Evolutionary conservation across 2,113 vertebrate species (phyloP).

Genomic region (Alligator sinensis): DNA sequence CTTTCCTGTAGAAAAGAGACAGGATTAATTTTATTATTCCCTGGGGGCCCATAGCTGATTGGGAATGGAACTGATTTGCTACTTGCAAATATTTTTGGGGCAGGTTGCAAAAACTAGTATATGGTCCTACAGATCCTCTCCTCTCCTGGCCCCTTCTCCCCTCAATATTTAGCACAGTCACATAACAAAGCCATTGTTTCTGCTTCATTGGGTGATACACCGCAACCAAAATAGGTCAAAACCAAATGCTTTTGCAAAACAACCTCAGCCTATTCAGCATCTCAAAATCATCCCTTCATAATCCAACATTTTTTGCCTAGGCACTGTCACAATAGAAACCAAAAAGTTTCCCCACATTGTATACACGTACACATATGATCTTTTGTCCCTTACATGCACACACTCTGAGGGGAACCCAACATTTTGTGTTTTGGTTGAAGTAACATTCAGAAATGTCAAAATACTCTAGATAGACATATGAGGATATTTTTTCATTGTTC

Average conservation of each 20-base stretch:
- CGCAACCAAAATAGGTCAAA: background rate
- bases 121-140: background rate
- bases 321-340: slow-evolving; percentile 2
- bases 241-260: background rate
- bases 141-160: background rate
- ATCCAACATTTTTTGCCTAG: background rate
- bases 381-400: background rate
- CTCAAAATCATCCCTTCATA: slow-evolving; percentile 5
- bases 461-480: background rate
- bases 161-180: slow-evolving; percentile 34
- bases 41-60: background rate
- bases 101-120: slow-evolving; percentile 2
- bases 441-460: background rate
- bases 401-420: background rate
- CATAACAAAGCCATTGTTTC: background rate
- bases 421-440: background rate
- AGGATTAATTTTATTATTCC: background rate
- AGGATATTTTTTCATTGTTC: background rate
- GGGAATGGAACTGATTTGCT: background rate
- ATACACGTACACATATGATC: background rate
- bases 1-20: background rate
- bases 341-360: background rate
- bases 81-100: background rate
- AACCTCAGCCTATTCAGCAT: background rate
- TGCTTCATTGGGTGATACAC: background rate